Evolutionary conservation across 2,797 vertebrate species (phyloP).

Genomic region (Phrynocephalus guinanensis): DNA sequence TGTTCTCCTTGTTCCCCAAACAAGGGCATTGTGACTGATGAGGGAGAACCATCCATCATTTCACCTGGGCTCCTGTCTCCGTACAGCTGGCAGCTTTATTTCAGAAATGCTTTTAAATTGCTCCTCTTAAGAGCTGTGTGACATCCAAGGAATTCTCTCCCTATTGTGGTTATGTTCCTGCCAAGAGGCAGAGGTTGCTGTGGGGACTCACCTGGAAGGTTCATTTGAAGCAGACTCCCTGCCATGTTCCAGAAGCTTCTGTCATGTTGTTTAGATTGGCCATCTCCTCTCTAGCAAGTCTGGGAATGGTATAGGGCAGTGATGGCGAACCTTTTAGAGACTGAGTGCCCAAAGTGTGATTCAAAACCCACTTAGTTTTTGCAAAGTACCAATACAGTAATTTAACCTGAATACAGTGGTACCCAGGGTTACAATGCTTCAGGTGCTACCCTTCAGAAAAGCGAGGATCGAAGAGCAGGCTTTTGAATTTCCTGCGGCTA

Average conservation of each 20-base stretch:
- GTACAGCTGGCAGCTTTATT: slow-evolving; percentile 17
- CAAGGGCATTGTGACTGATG: slow-evolving; percentile 12
- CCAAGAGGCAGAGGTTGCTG: background rate
- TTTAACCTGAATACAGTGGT: no score
- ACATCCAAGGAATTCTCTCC: slow-evolving; percentile 27
- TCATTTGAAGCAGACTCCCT: slow-evolving; percentile 33
- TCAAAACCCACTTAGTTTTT: no score
- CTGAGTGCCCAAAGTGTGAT: no score
- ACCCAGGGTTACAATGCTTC: no score
- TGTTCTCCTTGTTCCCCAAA: slow-evolving; percentile 45
- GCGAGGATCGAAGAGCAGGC: no score
- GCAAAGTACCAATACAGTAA: no score
- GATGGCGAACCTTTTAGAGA: no score
- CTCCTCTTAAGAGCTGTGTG: slow-evolving; percentile 31
- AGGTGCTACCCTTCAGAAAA: no score
- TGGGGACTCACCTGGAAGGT: slow-evolving; percentile 16
- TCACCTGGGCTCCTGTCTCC: slow-evolving; percentile 26
- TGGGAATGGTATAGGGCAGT: background rate
- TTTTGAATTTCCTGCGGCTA: no score
- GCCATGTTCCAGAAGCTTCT: slow-evolving; percentile 27
- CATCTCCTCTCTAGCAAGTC: slow-evolving; percentile 4
- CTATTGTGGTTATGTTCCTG: background rate
- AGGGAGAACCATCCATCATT: slow-evolving; percentile 29
- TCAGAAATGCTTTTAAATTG: slow-evolving; percentile 42
- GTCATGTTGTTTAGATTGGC: slow-evolving; percentile 29